Conservation (phyloP, 1,140 invertebrate species). For the Eriosoma lanigerum region DNA sequence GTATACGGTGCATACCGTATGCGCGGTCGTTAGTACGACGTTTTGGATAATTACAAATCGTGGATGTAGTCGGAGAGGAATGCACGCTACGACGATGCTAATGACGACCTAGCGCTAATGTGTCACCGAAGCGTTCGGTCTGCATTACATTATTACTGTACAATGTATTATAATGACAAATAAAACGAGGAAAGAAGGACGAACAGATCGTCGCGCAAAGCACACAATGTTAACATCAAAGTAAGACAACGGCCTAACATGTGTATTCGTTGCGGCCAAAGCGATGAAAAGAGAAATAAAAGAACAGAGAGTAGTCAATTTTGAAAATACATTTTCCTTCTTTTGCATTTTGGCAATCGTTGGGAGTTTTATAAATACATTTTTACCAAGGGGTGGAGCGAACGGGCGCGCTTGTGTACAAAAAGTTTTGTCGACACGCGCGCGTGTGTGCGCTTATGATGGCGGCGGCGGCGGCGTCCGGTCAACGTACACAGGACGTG, state of each 20-base stretch:
- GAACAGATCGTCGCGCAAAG: no score
- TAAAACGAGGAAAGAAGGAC: no score
- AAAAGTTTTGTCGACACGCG: not conserved
- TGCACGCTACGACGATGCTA: not conserved
- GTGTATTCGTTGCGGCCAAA: no score
- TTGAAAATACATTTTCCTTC: not conserved
- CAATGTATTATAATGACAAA: no score
- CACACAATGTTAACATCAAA: no score
- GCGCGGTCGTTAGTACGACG: constrained; percentile 2
- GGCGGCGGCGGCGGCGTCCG: not conserved
- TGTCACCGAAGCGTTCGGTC: not conserved
- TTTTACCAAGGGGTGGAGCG: constrained; percentile 9
- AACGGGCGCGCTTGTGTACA: not conserved
- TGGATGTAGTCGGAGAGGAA: not conserved
- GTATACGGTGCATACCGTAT: not conserved
- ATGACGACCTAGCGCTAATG: constrained; percentile 15
- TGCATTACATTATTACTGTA: no score
- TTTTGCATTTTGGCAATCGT: constrained; percentile 25
- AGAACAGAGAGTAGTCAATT: not conserved
- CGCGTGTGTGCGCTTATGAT: not conserved
- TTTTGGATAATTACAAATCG: not conserved
- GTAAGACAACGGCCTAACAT: no score
- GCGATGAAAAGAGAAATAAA: no score
- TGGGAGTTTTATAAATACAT: constrained; percentile 22
- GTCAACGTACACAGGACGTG: not conserved